phyloP scores from a whole-genome alignment of 2,113 vertebrate genomes.

The Anguilla japonica region DNA sequence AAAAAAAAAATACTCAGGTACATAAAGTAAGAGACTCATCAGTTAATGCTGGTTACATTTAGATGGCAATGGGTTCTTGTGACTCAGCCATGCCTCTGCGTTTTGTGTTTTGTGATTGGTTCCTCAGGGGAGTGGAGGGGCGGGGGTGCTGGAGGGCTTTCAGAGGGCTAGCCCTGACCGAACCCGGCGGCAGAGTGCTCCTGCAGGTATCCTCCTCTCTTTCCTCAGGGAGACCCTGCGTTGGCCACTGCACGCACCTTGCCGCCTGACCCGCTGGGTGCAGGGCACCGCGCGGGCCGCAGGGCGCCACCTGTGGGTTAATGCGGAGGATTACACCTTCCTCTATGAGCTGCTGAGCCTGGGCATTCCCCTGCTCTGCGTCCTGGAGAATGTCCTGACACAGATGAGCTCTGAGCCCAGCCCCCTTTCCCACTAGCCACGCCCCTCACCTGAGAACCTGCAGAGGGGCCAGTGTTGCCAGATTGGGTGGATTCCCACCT shows the following conservation, averaged over 20 bases:
- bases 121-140: constrained; percentile 21
- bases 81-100: background rate
- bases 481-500: too few relatives aligned
- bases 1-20: background rate
- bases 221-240: constrained; percentile 77
- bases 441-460: constrained; percentile 50
- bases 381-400: constrained; percentile 80
- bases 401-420: constrained; percentile 82
- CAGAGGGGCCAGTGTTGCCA: constrained; percentile 38
- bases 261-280: constrained; percentile 74
- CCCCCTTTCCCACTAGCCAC: constrained; percentile 63
- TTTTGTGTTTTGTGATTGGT: background rate
- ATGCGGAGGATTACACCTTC: constrained; percentile 83
- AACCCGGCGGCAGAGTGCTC: constrained; percentile 65
- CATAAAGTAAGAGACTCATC: background rate
- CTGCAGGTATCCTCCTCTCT: constrained; percentile 91
- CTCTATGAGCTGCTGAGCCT: constrained; percentile 91
- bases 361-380: constrained; percentile 84
- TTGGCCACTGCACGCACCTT: constrained; percentile 81
- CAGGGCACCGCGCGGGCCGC: constrained; percentile 68
- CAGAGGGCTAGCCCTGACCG: constrained; percentile 41
- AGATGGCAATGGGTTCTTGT: background rate
- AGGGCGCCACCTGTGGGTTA: constrained; percentile 81
- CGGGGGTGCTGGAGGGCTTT: constrained; percentile 12
- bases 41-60: background rate